Percentiles rank a stretch among this genome's conserved stretches.
phyloP scores from a whole-genome alignment of 2,888 invertebrate genomes.

The Mesochorus sp. region DNA sequence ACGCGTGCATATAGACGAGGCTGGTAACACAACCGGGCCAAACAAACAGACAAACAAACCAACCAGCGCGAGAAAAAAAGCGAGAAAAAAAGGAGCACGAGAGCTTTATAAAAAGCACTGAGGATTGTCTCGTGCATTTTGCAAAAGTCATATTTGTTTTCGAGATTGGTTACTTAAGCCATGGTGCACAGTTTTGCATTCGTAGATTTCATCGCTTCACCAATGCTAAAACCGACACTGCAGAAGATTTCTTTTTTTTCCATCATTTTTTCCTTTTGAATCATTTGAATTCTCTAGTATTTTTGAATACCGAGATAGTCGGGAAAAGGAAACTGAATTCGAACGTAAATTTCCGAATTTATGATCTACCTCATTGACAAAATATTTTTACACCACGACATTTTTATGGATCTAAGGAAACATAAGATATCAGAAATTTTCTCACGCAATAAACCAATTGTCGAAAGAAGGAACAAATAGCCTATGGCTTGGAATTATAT shows the following conservation, averaged over 20 bases:
- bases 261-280: conserved; percentile 20
- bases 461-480: no score
- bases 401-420: no score
- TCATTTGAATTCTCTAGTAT: no score
- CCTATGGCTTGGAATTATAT: no score
- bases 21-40: conserved; percentile 75
- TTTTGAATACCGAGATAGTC: no score
- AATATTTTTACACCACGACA: no score
- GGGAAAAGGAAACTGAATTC: no score
- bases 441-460: no score
- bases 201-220: conserved; percentile 14
- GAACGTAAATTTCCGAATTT: no score
- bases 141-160: conserved; percentile 71
- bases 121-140: conserved; percentile 68
- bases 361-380: no score
- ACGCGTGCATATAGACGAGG: conserved; percentile 77
- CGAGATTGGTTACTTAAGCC: conserved; percentile 69
- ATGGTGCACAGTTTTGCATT: conserved; percentile 39
- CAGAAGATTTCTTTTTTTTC: conserved; percentile 41
- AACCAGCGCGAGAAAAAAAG: conserved; percentile 40
- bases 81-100: conserved; percentile 49
- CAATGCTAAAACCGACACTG: conserved; percentile 18
- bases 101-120: conserved; percentile 55
- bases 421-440: no score
- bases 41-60: conserved; percentile 77